Percentiles rank a stretch among this genome's conserved stretches.
phyloP scores from a whole-genome alignment of 2,888 invertebrate genomes.

The Drosophila anomelani region DNA sequence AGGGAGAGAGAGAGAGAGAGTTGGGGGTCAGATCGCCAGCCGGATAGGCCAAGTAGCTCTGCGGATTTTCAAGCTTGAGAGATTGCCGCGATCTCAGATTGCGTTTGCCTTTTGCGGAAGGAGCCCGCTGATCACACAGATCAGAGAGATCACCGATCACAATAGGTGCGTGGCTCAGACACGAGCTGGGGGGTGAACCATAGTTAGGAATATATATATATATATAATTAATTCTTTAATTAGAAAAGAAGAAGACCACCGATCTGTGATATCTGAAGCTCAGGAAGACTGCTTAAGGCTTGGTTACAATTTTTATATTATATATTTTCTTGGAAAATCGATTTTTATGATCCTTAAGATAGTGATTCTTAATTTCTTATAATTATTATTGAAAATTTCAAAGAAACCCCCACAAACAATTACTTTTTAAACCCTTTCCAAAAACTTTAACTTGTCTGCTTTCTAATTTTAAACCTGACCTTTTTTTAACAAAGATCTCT shows the following conservation, averaged over 20 bases:
- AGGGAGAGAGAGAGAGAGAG: conserved; percentile 29
- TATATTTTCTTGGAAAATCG: too few species aligned
- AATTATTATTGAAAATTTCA: too few species aligned
- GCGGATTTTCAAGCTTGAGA: conserved; percentile 29
- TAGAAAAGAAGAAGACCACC: background rate
- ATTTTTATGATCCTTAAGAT: too few species aligned
- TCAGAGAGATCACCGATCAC: background rate
- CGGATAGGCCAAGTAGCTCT: conserved; percentile 6
- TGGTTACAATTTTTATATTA: too few species aligned
- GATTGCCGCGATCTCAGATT: conserved; percentile 7
- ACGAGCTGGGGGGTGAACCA: background rate
- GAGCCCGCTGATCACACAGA: conserved; percentile 6
- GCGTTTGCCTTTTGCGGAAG: background rate
- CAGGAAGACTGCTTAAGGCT: background rate
- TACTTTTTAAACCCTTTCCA: background rate
- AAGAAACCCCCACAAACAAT: too few species aligned
- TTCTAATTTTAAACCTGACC: background rate
- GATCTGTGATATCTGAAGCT: background rate
- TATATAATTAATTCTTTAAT: background rate
- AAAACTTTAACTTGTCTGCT: background rate
- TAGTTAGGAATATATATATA: background rate
- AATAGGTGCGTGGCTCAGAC: conserved; percentile 1
- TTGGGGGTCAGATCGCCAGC: conserved; percentile 37
- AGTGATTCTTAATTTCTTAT: background rate
- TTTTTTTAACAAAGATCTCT: background rate